phyloP scores from a whole-genome alignment of 2,888 invertebrate genomes.

The Phlogophora meticulosa region DNA sequence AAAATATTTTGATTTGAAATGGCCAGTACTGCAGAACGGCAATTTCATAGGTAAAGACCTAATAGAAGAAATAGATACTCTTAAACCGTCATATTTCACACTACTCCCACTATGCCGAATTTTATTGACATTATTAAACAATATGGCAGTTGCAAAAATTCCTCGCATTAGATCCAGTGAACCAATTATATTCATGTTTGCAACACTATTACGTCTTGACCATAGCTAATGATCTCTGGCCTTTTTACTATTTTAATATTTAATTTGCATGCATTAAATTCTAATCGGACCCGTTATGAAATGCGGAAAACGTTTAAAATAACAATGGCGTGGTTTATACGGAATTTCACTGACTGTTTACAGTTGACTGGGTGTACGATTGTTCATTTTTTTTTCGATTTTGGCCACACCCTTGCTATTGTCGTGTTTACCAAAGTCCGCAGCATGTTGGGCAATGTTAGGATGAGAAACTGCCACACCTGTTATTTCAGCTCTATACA shows the following conservation, averaged over 20 bases:
- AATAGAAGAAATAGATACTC: not conserved
- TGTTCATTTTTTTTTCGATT: slow-evolving; percentile 77
- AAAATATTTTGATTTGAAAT: too few relatives aligned
- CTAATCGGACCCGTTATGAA: slow-evolving; percentile 50
- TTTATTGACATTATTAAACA: slow-evolving; percentile 35
- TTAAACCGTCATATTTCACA: slow-evolving; percentile 18
- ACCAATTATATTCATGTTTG: slow-evolving; percentile 52
- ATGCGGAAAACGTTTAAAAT: slow-evolving; percentile 58
- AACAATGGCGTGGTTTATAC: slow-evolving; percentile 72
- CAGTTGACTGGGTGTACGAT: slow-evolving; percentile 77
- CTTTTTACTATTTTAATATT: slow-evolving; percentile 51
- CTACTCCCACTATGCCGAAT: slow-evolving; percentile 16
- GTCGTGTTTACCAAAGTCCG: slow-evolving; percentile 73
- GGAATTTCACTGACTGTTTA: slow-evolving; percentile 77
- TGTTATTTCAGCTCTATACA: slow-evolving; percentile 19
- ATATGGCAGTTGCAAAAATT: slow-evolving; percentile 42
- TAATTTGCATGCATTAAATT: slow-evolving; percentile 55
- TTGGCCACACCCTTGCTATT: slow-evolving; percentile 76
- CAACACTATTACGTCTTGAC: slow-evolving; percentile 56
- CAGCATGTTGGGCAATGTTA: slow-evolving; percentile 43
- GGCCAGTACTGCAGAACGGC: too few relatives aligned
- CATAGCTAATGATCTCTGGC: slow-evolving; percentile 44
- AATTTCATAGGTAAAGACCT: too few relatives aligned
- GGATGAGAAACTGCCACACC: slow-evolving; percentile 57
- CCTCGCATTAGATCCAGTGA: slow-evolving; percentile 48